Evolutionary conservation across 2,113 vertebrate species (phyloP).

Genomic region (Rhizomys pruinosus): DNA sequence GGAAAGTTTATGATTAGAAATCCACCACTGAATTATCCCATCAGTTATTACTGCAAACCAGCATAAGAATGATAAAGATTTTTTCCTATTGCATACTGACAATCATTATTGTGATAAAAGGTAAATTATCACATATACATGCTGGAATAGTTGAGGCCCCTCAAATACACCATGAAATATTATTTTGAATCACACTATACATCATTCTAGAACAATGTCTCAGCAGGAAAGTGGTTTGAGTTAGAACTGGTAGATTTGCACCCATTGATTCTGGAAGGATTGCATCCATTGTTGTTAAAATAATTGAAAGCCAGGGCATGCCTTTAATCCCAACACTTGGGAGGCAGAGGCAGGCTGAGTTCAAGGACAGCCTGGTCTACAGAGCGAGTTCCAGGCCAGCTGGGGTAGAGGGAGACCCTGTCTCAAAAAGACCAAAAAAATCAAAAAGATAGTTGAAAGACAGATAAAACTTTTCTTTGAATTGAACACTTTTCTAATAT

Average conservation of each 20-base stretch:
- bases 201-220: background rate
- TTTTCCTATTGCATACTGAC: background rate
- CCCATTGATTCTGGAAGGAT: background rate
- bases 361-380: too few species aligned
- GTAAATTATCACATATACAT: background rate
- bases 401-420: too few species aligned
- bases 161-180: background rate
- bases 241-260: background rate
- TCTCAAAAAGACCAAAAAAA: too few species aligned
- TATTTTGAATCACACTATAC: background rate
- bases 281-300: background rate
- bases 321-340: too few species aligned
- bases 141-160: background rate
- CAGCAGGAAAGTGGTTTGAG: background rate
- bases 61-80: constrained; percentile 20
- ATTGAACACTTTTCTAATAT: background rate
- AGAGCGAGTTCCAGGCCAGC: too few species aligned
- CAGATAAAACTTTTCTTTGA: constrained; percentile 24
- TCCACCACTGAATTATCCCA: background rate
- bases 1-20: background rate
- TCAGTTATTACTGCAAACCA: background rate
- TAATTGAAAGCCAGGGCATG: constrained; percentile 30
- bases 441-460: constrained; percentile 40
- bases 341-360: too few species aligned
- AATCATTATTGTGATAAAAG: background rate